These are phyloP conservation scores for Xiphophorus birchmanni DNA, from an alignment of 2,797 vertebrate species.

Conservation along the genomic window DNA sequence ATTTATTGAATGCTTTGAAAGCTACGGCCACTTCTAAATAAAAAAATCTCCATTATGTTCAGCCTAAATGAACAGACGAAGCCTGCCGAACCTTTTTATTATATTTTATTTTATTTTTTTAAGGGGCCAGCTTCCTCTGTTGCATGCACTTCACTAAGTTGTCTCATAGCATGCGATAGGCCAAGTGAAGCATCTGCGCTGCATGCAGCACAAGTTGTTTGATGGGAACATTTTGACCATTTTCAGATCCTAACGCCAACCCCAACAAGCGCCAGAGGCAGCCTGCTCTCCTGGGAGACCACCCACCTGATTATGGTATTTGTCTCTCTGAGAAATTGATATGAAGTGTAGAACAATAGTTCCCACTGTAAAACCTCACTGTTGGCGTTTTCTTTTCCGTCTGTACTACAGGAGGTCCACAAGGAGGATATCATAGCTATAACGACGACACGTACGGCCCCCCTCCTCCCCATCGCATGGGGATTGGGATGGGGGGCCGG, in stretches of 20 bases:
- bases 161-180: slow-evolving; percentile 39
- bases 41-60: slow-evolving; percentile 80
- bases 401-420: slow-evolving; percentile 83
- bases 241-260: slow-evolving; percentile 85
- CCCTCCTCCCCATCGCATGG: slow-evolving; percentile 87
- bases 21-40: slow-evolving; percentile 20
- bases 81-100: slow-evolving; percentile 44
- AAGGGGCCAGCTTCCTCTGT: slow-evolving; percentile 31
- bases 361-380: not conserved
- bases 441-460: slow-evolving; percentile 91
- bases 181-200: slow-evolving; percentile 21
- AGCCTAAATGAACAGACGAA: slow-evolving; percentile 19
- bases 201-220: slow-evolving; percentile 23
- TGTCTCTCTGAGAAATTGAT: not conserved
- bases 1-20: slow-evolving; percentile 18
- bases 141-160: slow-evolving; percentile 75
- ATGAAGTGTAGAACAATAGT: not conserved
- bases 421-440: slow-evolving; percentile 89
- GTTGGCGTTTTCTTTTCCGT: not conserved
- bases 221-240: slow-evolving; percentile 34
- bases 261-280: slow-evolving; percentile 94
- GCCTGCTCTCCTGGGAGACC: slow-evolving; percentile 92
- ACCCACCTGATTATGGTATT: slow-evolving; percentile 94
- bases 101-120: not conserved
- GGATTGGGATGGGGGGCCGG: slow-evolving; percentile 87